Base-by-base conservation (phyloP, 53 echinoderm and acorn worm species). In the Pentamera pediparva region DNA sequence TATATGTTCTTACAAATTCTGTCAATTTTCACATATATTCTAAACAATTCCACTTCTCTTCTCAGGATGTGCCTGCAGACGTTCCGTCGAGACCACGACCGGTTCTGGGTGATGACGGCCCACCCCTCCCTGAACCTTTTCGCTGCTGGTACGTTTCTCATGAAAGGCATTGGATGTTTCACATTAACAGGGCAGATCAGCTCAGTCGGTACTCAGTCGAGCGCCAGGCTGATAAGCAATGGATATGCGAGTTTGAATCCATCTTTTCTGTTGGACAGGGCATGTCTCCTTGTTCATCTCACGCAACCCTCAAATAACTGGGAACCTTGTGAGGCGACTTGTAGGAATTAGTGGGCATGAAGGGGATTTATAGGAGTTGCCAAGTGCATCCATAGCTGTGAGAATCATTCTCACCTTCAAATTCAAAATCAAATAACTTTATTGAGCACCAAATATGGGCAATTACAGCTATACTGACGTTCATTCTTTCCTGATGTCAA, bases 11-110 rank as follows among this genome's bases (percentile, higher is more conserved):
- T n/a, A n/a, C n/a, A n/a, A n/a, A n/a, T n/a, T n/a, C n/a, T n/a
- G n/a, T n/a, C n/a, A n/a, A n/a, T n/a, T n/a, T n/a, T n/a, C n/a
- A 13, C 47, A 13, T 45, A 41, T 10, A 10, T 15, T 10, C 15
- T 10, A 41, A 15, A 8, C 43, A 10, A 41, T 58, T 4, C 29
- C 32, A n/a, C 0, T 52, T 26, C 31, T 38, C 25, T 17, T 9
- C 0, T 5, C 50, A 93, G 93, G 80, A 93, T 91, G n/a, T 91
- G 98, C 74, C 70, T 96, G 40, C 92, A 96, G 74, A 96, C 98
- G 37, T 96, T 96, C 92, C 88, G 98, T 20, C 88, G 98, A 27
- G 98, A 96, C 45, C 98, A 96, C 58, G 98, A 96, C 62, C 78
- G 98, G 18, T 96, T 96, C 86, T 92, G 98, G 98, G 88, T 96